Evolutionary conservation across 2,113 vertebrate genomes (phyloP).

Genomic region (Pithys albifrons): DNA sequence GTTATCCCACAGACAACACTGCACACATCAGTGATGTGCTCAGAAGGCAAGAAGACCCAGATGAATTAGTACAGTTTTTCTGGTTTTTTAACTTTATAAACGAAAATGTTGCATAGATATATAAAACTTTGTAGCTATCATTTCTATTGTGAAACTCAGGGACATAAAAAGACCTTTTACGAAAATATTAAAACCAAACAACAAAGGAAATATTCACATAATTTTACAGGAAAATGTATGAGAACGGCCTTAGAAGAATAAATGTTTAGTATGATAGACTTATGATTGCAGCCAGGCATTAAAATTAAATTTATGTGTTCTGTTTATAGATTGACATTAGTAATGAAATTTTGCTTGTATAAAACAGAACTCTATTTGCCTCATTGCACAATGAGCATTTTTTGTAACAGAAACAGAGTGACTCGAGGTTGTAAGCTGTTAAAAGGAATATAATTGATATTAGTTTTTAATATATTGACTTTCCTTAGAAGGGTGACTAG

Average conservation of each 20-base stretch:
- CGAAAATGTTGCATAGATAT: neutral
- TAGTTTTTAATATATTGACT: neutral
- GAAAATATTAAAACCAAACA: neutral
- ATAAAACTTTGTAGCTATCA: neutral
- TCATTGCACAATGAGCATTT: neutral
- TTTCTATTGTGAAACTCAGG: neutral
- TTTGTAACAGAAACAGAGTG: neutral
- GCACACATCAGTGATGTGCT: constrained; percentile 9
- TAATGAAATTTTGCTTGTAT: neutral
- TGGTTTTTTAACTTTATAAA: neutral
- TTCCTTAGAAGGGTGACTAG: neutral
- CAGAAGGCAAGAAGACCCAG: constrained; percentile 11
- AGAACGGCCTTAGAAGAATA: neutral
- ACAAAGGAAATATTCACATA: neutral
- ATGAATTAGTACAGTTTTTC: neutral
- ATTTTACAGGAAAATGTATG: neutral
- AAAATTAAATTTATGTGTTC: constrained; percentile 1
- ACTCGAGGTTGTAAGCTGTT: neutral
- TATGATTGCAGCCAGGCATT: neutral
- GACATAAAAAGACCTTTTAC: neutral
- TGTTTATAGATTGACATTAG: neutral
- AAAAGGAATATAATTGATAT: neutral
- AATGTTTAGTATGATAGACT: neutral
- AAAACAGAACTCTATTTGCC: neutral
- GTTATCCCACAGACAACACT: constrained; percentile 31